Evolutionary conservation across 2,113 vertebrate species (phyloP).

Genomic region (Motacilla tschutschensis): DNA sequence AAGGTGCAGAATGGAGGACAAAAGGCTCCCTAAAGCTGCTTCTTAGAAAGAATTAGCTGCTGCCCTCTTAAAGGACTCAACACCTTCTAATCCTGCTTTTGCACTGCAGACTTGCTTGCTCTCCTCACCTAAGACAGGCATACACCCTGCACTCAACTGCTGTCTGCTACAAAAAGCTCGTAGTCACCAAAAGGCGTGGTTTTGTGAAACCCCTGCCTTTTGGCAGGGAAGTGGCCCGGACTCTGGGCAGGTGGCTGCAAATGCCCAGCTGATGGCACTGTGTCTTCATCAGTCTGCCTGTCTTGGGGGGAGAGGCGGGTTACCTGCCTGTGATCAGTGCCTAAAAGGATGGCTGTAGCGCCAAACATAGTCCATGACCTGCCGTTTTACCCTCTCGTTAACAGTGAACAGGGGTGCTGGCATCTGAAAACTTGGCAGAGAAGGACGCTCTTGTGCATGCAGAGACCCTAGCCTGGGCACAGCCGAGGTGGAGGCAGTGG

Average conservation of each 20-base stretch:
- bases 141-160: accelerated
- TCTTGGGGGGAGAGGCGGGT: accelerated
- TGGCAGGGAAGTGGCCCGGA: accelerated
- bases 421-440: not conserved
- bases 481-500: not conserved
- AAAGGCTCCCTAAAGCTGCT: not conserved
- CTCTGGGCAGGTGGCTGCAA: not conserved
- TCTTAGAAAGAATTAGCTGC: not conserved
- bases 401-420: not conserved
- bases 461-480: accelerated
- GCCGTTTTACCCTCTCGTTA: accelerated
- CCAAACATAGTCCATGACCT: not conserved
- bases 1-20: accelerated
- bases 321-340: not conserved
- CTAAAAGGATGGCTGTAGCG: not conserved
- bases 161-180: not conserved
- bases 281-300: not conserved
- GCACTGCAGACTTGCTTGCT: not conserved
- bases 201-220: not conserved
- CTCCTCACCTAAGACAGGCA: not conserved
- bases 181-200: accelerated
- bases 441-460: accelerated
- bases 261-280: not conserved
- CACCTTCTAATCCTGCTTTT: not conserved
- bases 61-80: not conserved